Evolutionary conservation across 2,113 vertebrate genomes (phyloP).

Genomic region (Rattus rattus): DNA sequence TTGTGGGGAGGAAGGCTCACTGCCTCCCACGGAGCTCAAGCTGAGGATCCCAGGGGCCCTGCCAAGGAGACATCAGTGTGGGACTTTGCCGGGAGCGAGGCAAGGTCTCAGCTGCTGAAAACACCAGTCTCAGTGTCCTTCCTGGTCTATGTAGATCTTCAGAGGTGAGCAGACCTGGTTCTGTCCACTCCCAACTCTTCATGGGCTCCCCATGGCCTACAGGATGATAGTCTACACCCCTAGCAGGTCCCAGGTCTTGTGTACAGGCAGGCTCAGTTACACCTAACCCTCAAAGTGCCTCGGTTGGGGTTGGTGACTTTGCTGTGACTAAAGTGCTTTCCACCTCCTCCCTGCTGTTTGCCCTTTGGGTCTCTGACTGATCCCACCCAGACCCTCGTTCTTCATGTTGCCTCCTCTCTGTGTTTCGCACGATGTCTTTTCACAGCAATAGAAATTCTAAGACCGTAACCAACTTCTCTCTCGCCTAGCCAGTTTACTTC

Average conservation of each 20-base stretch:
- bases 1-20: accelerated
- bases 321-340: accelerated
- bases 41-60: accelerated
- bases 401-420: not conserved
- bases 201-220: too few relatives aligned
- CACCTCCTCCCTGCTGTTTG: not conserved
- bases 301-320: not conserved
- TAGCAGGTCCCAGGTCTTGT: not conserved
- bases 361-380: not conserved
- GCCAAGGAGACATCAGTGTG: too few relatives aligned
- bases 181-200: not conserved
- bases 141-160: not conserved
- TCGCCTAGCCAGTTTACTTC: too few relatives aligned
- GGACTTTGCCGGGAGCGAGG: not conserved
- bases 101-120: not conserved
- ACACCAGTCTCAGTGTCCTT: not conserved
- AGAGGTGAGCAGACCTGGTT: accelerated
- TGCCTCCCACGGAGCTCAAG: not conserved
- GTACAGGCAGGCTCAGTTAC: too few relatives aligned
- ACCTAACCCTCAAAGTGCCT: too few relatives aligned
- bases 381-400: not conserved
- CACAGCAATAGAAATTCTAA: too few relatives aligned
- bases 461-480: too few relatives aligned
- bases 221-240: not conserved
- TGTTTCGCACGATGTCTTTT: too few relatives aligned